Evolutionary conservation across 2,888 invertebrate species (phyloP), one percentile per base, ranked within the genome.

Genomic region (Synanthedon formicaeformis): DNA sequence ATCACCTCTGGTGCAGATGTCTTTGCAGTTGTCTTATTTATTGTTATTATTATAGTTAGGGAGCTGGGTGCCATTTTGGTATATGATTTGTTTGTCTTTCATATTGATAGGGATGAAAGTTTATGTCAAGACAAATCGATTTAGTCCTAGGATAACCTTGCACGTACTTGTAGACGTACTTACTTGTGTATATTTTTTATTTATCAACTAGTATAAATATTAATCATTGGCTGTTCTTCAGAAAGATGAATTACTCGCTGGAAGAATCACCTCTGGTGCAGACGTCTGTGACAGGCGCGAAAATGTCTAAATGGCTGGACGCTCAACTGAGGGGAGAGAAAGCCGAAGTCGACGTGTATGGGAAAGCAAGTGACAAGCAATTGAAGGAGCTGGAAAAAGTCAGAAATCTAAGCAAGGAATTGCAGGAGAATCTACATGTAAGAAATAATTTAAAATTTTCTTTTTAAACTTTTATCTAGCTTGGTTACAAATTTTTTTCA

Each of bases 341-440:
- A 54, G 50, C 65, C 0, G 71, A 74, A 1, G 60, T 78, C 0
- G 82, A 85, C 51, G 75, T 87, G 1, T 87, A 84, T 51, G 85
- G 84, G 0, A 80, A 81, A 40, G 79, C 86, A 0, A 61, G 70
- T 0, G 75, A 76, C 50, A 69, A 77, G 57, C 81, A 81, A 61
- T 56, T 86, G 0, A 62, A 65, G 8, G 83, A 87, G n/a, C 54
- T 87, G 53, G 81, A 86, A 57, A 78, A 79, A 10, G 73, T 87
- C 14, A 69, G 86, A 51, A 78, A 67, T 34, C 55, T 86, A 3
- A 87, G 84, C 64, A 71, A 74, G 53, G 84, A 87, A 53, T 56
- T 87, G 11, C 86, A 87, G 64, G 79, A 79, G 10, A 85, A 83
- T 50, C 60, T 87, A 18, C 73, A 76, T 11, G 84, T 84, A 49